These are phyloP conservation scores for Malaclemys terrapin DNA, from an alignment of 2,113 vertebrate genomes.

Conservation along the genomic window DNA sequence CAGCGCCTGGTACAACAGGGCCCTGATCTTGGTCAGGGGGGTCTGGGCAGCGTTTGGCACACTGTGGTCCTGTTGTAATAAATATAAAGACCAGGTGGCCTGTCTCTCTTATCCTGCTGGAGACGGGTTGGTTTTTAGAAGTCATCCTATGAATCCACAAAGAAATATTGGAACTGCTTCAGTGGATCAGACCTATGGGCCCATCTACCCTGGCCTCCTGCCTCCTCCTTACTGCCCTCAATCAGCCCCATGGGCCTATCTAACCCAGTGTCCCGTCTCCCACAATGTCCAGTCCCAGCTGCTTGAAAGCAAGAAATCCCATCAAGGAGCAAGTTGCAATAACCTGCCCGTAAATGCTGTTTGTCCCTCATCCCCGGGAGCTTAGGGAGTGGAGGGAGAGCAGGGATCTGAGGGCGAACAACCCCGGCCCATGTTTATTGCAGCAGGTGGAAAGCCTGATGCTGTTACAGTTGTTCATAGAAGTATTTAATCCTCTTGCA, in stretches of 20 bases:
- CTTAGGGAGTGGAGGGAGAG: too few relatives aligned
- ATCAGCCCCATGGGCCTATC: too few relatives aligned
- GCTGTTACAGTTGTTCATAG: not conserved
- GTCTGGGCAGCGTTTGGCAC: too few relatives aligned
- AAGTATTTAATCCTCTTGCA: not conserved
- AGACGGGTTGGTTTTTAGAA: too few relatives aligned
- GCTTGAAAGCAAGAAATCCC: not conserved
- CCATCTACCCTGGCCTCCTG: too few relatives aligned
- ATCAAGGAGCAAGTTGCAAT: not conserved
- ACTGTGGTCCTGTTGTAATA: too few relatives aligned
- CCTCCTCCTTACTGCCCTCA: too few relatives aligned
- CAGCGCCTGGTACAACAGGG: too few relatives aligned
- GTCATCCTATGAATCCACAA: too few relatives aligned
- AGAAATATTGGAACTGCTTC: not conserved
- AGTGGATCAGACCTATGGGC: not conserved
- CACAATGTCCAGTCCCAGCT: not conserved
- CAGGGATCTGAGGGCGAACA: not conserved
- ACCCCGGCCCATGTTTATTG: fast-evolving
- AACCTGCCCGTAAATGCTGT: not conserved
- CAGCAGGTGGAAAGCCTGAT: not conserved
- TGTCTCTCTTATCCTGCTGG: too few relatives aligned
- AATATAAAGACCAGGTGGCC: too few relatives aligned
- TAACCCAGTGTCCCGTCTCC: not conserved
- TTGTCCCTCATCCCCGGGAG: not conserved
- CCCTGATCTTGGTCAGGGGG: too few relatives aligned